Evolutionary conservation across 2,888 invertebrate genomes (phyloP), one percentile per base, ranked within the genome.

Genomic region (Sisyra nigra): DNA sequence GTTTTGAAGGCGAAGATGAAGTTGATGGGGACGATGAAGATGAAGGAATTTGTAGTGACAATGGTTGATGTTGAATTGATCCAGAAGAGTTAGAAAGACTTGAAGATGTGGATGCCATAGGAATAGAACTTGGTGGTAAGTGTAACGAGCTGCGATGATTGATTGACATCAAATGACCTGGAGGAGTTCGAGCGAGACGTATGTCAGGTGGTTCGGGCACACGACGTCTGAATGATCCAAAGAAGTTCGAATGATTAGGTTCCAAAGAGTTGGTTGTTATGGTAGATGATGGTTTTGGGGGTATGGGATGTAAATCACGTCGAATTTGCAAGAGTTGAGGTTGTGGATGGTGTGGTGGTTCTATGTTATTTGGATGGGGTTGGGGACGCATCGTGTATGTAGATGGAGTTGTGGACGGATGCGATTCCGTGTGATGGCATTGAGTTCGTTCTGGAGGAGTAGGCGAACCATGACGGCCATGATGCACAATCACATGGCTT

Each of bases 371-470:
- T 42, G 19, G 47, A 38, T 18, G 29, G 19, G 65, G 63, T 48
- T 76, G 72, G 0, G 85, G 84, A 17, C 83, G 70, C 78, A 83
- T 83, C 3, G 82, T 82, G 53, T 83, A 83, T 2, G 75, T 74
- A 47, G 44, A 13, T 29, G 46, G 33, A 15, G 57, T 53, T 1
- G 60, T 56, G 3, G 58, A 55, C 35, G 60, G 57, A 4, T 61
- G 58, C 48, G 62, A 61, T 45, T 34, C 76, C 55, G 71, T 73
- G 46, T 72, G 75, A 56, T 79, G 80, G 49, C 80, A 80, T 53
- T 78, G 77, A 7, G 80, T 80, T 31, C 76, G 70, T 54, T 77
- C 71, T n/a, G 76, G 71, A n/a, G 65, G 61, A 60, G 52, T 47
- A 10, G 54, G 53, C 19, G 54, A 51, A 7, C 47, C 39, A 19